phyloP scores from a whole-genome alignment of 2,888 invertebrate genomes.

The Cosmia pyralina region DNA sequence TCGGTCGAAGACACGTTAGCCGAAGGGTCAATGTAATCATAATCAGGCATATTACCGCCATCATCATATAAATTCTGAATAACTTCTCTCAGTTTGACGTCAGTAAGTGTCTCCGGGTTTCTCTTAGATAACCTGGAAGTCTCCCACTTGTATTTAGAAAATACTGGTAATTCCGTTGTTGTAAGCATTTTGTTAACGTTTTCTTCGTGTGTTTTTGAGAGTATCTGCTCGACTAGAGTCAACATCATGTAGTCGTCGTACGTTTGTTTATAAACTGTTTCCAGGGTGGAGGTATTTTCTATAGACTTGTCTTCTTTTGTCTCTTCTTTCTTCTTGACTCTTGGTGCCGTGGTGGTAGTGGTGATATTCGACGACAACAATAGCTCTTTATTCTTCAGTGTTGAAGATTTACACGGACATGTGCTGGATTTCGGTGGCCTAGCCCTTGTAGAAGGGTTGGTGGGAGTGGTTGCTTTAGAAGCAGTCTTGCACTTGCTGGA shows the following conservation, averaged over 20 bases:
- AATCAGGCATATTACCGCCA: slow-evolving; percentile 63
- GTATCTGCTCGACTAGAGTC: slow-evolving; percentile 74
- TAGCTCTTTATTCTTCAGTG: not conserved
- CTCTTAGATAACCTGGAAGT: slow-evolving; percentile 62
- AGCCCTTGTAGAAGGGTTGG: not conserved
- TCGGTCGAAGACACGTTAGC: slow-evolving; percentile 9
- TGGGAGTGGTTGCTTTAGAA: not conserved
- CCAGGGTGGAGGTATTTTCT: slow-evolving; percentile 24
- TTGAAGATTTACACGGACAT: slow-evolving; percentile 8
- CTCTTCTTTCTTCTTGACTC: slow-evolving; percentile 27
- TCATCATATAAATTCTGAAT: slow-evolving; percentile 64
- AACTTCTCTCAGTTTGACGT: slow-evolving; percentile 63
- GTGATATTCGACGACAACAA: no score
- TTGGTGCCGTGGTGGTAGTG: not conserved
- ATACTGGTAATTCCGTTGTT: slow-evolving; percentile 49
- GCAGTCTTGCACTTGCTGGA: not conserved
- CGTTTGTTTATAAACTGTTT: slow-evolving; percentile 44
- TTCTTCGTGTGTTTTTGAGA: slow-evolving; percentile 74
- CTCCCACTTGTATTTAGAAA: slow-evolving; percentile 42
- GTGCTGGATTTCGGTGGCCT: not conserved
- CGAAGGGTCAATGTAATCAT: slow-evolving; percentile 54
- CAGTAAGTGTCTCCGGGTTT: slow-evolving; percentile 64
- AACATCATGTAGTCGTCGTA: slow-evolving; percentile 76
- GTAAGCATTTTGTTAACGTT: slow-evolving; percentile 70
- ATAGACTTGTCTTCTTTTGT: slow-evolving; percentile 22